Evolutionary conservation across 2,797 vertebrate genomes (phyloP).

Genomic region (Aeoliscus strigatus): DNA sequence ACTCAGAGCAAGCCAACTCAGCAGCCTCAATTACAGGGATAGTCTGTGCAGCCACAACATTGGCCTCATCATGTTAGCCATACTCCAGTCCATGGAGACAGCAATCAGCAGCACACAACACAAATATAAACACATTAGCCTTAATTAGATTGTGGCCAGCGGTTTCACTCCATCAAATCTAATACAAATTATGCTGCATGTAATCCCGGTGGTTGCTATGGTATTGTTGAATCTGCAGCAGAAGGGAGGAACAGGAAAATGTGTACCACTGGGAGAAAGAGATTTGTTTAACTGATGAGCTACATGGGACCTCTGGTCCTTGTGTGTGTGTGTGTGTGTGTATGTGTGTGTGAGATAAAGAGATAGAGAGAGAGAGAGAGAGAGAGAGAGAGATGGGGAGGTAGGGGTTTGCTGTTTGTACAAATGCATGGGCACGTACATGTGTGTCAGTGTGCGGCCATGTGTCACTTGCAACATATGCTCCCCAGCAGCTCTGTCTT

Average conservation of each 20-base stretch:
- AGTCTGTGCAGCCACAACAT: slow-evolving; percentile 53
- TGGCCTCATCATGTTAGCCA: slow-evolving; percentile 49
- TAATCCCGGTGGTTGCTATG: slow-evolving; percentile 73
- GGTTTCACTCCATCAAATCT: slow-evolving; percentile 67
- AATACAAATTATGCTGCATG: slow-evolving; percentile 61
- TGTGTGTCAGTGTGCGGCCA: slow-evolving; percentile 46
- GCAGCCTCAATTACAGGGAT: slow-evolving; percentile 54
- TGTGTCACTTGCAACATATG: slow-evolving; percentile 68
- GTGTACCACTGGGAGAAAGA: slow-evolving; percentile 30
- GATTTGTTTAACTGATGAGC: slow-evolving; percentile 35
- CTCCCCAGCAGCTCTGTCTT: slow-evolving; percentile 45
- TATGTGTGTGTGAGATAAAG: slow-evolving; percentile 15
- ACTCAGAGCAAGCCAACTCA: slow-evolving; percentile 39
- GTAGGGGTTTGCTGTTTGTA: slow-evolving; percentile 25
- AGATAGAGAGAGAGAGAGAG: slow-evolving; percentile 17
- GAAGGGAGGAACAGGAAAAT: slow-evolving; percentile 26
- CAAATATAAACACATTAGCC: slow-evolving; percentile 77
- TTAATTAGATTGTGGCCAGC: slow-evolving; percentile 72
- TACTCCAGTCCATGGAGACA: slow-evolving; percentile 55
- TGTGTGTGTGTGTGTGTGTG: slow-evolving; percentile 3
- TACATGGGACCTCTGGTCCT: slow-evolving; percentile 16
- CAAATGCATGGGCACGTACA: slow-evolving; percentile 34
- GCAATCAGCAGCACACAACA: slow-evolving; percentile 70
- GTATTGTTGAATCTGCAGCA: slow-evolving; percentile 46
- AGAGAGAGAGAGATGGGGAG: slow-evolving; percentile 12